phyloP scores from a whole-genome alignment of 2,888 invertebrate species.

The Sicus ferrugineus region DNA sequence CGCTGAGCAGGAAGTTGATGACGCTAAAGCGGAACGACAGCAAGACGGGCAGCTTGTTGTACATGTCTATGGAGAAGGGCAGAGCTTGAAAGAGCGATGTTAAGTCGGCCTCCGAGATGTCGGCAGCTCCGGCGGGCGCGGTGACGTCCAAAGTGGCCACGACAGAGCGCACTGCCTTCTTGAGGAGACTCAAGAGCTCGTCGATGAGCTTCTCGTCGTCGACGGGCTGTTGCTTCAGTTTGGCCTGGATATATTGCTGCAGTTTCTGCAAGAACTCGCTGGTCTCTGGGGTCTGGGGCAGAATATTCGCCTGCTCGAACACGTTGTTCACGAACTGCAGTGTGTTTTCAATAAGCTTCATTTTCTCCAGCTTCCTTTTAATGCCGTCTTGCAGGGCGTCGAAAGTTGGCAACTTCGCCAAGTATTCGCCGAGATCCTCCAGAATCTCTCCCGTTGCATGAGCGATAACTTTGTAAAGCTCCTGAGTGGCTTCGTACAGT shows the following conservation, averaged over 20 bases:
- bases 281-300: constrained; percentile 73
- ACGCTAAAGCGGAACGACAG: constrained; percentile 70
- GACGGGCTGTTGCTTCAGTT: constrained; percentile 68
- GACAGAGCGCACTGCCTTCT: constrained; percentile 69
- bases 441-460: constrained; percentile 50
- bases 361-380: constrained; percentile 52
- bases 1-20: constrained; percentile 69
- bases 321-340: constrained; percentile 68
- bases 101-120: constrained; percentile 35
- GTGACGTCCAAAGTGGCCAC: constrained; percentile 43
- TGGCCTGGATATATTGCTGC: constrained; percentile 72
- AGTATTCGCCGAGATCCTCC: constrained; percentile 63
- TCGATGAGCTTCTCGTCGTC: constrained; percentile 73
- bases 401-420: constrained; percentile 67
- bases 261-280: constrained; percentile 70
- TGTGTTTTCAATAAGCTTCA: constrained; percentile 70
- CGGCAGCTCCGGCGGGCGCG: constrained; percentile 32
- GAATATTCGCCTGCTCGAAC: constrained; percentile 67
- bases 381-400: constrained; percentile 50
- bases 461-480: constrained; percentile 63
- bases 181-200: constrained; percentile 69
- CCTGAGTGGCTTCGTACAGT: constrained; percentile 57
- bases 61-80: constrained; percentile 59
- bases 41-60: constrained; percentile 68
- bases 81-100: constrained; percentile 44